Evolutionary conservation across 2,113 vertebrate species (phyloP).

Genomic region (Candoia aspera): DNA sequence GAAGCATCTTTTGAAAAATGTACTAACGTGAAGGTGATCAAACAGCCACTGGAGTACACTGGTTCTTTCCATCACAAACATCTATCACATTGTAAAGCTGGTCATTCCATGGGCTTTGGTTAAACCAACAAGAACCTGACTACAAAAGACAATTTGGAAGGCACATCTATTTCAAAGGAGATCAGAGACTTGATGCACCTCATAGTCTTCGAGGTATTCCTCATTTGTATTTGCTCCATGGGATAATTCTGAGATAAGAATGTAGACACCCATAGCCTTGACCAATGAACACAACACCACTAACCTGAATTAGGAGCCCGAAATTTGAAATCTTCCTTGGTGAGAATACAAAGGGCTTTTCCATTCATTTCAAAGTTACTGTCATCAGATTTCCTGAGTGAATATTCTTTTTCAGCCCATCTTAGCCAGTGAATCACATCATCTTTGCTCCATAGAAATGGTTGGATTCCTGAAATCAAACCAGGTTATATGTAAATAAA

Average conservation of each 20-base stretch:
- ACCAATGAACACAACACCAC: neutral
- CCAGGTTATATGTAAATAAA: constrained; percentile 42
- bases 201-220: neutral
- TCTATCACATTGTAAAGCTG: neutral
- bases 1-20: neutral
- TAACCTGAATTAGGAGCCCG: constrained; percentile 89
- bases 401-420: constrained; percentile 91
- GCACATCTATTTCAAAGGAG: neutral
- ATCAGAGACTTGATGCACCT: neutral
- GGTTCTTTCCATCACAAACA: neutral
- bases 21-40: neutral
- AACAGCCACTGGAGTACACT: neutral
- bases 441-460: constrained; percentile 88
- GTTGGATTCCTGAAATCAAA: constrained; percentile 85
- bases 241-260: neutral
- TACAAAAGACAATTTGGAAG: neutral
- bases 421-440: constrained; percentile 89
- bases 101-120: neutral
- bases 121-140: neutral
- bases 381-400: constrained; percentile 70
- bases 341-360: constrained; percentile 89
- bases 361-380: constrained; percentile 89
- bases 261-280: neutral
- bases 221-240: neutral
- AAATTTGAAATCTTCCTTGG: constrained; percentile 90